Conservation (phyloP, 2,888 invertebrate genomes). For the Hesperia comma region DNA sequence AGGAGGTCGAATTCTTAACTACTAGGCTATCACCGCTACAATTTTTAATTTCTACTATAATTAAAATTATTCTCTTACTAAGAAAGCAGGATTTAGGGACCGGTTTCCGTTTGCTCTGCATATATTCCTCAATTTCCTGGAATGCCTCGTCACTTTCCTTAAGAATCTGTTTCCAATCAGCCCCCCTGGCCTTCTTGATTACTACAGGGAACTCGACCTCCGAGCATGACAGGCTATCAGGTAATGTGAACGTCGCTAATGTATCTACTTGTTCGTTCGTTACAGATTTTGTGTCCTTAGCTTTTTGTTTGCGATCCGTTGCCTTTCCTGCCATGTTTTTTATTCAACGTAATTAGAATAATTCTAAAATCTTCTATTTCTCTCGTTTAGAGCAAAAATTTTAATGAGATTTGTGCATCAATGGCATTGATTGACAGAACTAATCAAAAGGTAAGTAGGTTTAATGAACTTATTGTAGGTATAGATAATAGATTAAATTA, state of each 20-base stretch:
- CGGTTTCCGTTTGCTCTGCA: conserved; percentile 53
- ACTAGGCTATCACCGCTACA: too few relatives aligned
- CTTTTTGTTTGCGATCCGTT: conserved; percentile 65
- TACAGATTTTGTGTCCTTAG: conserved; percentile 54
- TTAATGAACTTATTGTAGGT: too few relatives aligned
- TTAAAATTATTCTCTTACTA: conserved; percentile 55
- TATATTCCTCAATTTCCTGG: conserved; percentile 59
- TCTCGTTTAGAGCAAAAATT: too few relatives aligned
- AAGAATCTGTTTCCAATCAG: conserved; percentile 67
- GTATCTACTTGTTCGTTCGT: conserved; percentile 52
- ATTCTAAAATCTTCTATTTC: background rate
- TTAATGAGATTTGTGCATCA: too few relatives aligned
- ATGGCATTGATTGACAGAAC: background rate
- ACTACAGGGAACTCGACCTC: conserved; percentile 69
- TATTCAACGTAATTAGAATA: background rate
- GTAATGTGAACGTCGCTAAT: conserved; percentile 62
- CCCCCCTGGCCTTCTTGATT: conserved; percentile 51
- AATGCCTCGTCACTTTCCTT: conserved; percentile 58
- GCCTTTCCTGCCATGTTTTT: conserved; percentile 61
- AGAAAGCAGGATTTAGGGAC: conserved; percentile 60
- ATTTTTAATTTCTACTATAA: too few relatives aligned
- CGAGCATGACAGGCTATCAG: conserved; percentile 71
- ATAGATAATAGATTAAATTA: too few relatives aligned
- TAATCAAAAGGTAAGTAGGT: too few relatives aligned
- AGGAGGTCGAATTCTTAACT: too few relatives aligned